Evolutionary conservation across 2,888 invertebrate species (phyloP).

Genomic region (Dorcus parallelipipedus): DNA sequence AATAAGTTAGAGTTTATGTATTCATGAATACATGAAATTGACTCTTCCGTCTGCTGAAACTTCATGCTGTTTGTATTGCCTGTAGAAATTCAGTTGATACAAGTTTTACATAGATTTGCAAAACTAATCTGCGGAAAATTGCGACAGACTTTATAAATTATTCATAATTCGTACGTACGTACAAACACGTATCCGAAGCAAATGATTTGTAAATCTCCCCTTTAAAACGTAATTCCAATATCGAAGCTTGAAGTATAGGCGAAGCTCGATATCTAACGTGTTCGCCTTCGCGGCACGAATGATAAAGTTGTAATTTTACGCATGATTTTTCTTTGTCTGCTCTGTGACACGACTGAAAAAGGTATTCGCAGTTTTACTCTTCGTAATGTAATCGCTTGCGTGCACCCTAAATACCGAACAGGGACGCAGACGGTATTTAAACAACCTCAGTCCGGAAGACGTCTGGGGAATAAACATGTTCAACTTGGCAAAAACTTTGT

Average conservation of each 20-base stretch:
- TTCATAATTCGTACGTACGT: conserved; percentile 31
- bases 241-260: not conserved
- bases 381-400: conserved; percentile 17
- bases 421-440: conserved; percentile 28
- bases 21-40: no score
- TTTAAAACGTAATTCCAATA: conserved; percentile 14
- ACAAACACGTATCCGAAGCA: conserved; percentile 16
- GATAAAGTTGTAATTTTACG: conserved; percentile 10
- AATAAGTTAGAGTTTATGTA: no score
- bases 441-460: conserved; percentile 26
- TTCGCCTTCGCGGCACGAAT: not conserved
- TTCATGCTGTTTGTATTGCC: no score
- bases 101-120: conserved; percentile 15
- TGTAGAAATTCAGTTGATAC: not conserved
- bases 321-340: not conserved
- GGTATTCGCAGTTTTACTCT: not conserved
- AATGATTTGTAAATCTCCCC: conserved; percentile 20
- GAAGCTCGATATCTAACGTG: not conserved
- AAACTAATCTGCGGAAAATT: conserved; percentile 35
- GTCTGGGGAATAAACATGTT: conserved; percentile 34
- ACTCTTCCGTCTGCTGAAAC: no score
- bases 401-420: conserved; percentile 27
- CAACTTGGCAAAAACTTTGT: conserved; percentile 38
- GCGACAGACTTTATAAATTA: conserved; percentile 35
- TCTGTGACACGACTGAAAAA: not conserved